A percentile compares a stretch with the other conserved stretches of the same genome.
Conservation (phyloP, 2,888 invertebrate genomes). For the Phengaris arion region DNA sequence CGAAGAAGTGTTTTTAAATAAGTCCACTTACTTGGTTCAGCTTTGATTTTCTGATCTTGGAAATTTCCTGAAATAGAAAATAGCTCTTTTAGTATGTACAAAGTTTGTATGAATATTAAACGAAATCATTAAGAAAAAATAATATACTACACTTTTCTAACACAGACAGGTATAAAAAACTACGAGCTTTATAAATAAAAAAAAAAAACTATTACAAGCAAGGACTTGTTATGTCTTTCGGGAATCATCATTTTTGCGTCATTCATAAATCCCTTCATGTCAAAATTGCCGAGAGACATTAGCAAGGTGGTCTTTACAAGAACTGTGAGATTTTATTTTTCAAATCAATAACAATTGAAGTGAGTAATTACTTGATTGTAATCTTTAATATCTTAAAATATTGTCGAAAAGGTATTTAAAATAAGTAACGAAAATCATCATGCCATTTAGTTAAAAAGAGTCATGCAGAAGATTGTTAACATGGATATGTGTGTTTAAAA, state of each 20-base stretch:
- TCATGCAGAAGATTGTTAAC: conserved; percentile 4
- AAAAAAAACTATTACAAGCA: no score
- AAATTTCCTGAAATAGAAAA: conserved; percentile 38
- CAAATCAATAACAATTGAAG: no score
- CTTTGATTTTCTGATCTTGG: conserved; percentile 52
- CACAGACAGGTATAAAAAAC: neutral
- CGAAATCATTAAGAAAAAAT: neutral
- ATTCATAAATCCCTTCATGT: no score
- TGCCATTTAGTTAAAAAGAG: conserved; percentile 18
- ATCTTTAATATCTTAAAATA: no score
- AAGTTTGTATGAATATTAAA: neutral
- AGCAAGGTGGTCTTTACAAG: no score
- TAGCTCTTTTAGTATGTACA: neutral
- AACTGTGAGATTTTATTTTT: no score
- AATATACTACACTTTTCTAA: neutral
- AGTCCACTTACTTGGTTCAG: conserved; percentile 55
- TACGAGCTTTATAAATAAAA: neutral
- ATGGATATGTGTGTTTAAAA: conserved; percentile 25
- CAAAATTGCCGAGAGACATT: no score
- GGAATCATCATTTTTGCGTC: no score
- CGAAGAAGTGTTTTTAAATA: neutral
- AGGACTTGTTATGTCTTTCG: no score
- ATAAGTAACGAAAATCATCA: conserved; percentile 44
- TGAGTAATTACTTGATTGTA: no score
- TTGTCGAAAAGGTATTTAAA: conserved; percentile 28